Evolutionary conservation across 2,888 invertebrate genomes (phyloP).

Genomic region (Piscicola geometra): DNA sequence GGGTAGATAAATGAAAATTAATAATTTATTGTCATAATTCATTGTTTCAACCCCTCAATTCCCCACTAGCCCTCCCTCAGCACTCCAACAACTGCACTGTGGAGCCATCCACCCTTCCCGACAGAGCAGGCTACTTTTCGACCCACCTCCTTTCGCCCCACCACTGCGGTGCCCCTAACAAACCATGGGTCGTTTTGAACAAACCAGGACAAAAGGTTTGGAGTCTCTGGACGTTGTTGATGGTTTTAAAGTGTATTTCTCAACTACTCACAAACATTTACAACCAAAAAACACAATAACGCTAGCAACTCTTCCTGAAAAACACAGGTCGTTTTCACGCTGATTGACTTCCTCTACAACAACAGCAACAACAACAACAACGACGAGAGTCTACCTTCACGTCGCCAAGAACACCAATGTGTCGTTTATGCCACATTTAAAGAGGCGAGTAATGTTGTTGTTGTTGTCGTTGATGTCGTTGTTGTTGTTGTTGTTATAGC

Average conservation of each 20-base stretch:
- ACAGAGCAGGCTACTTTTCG: conserved; percentile 17
- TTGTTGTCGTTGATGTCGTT: too few species aligned
- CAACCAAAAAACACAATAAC: too few species aligned
- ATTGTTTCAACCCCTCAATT: too few species aligned
- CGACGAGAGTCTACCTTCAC: too few species aligned
- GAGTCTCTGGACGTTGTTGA: too few species aligned
- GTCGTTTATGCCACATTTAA: conserved; percentile 26
- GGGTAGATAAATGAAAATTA: too few species aligned
- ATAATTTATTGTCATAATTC: too few species aligned
- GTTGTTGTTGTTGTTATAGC: too few species aligned
- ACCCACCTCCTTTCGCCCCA: conserved; percentile 1
- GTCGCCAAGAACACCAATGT: neutral
- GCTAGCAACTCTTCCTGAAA: too few species aligned
- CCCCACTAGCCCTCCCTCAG: neutral
- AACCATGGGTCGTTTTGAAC: conserved; percentile 16
- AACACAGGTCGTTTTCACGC: conserved; percentile 6
- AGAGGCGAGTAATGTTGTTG: conserved; percentile 11
- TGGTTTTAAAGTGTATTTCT: too few species aligned
- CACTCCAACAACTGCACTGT: neutral
- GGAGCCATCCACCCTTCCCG: neutral
- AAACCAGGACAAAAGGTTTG: conserved; percentile 23
- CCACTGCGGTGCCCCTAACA: conserved; percentile 8
- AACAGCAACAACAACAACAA: neutral
- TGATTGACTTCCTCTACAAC: conserved; percentile 21
- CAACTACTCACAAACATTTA: too few species aligned